A percentile compares a stretch with the other conserved stretches of the same genome.
These are phyloP conservation scores for Bujurquina vittata DNA, from an alignment of 2,113 vertebrate genomes.

Conservation along the genomic window DNA sequence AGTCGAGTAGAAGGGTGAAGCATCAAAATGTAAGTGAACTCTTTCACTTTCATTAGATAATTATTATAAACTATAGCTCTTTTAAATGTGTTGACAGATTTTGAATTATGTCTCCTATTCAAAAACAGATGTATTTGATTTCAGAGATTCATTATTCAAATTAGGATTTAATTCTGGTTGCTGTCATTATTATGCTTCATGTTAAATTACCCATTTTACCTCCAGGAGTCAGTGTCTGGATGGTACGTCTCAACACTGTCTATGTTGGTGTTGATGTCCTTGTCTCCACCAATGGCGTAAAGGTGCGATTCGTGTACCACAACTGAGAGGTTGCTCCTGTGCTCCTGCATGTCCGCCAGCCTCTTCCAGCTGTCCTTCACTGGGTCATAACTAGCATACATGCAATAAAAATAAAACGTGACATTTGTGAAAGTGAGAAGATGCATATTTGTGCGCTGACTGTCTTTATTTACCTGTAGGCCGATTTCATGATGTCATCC, in stretches of 20 bases:
- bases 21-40: too few relatives aligned
- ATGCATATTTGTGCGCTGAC: not conserved
- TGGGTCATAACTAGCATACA: conserved; percentile 70
- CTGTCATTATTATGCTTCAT: not conserved
- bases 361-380: conserved; percentile 68
- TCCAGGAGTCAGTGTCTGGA: conserved; percentile 74
- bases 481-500: conserved; percentile 84
- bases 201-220: conserved; percentile 53
- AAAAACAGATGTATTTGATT: not conserved
- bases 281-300: conserved; percentile 81
- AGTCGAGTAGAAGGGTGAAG: not conserved
- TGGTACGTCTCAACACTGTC: conserved; percentile 80
- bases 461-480: conserved; percentile 82
- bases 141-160: not conserved
- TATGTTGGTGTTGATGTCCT: conserved; percentile 74
- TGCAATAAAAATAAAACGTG: not conserved
- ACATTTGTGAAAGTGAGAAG: not conserved
- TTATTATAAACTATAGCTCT: not conserved
- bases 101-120: not conserved
- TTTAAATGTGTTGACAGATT: not conserved
- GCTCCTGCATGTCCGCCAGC: conserved; percentile 77
- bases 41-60: not conserved
- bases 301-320: conserved; percentile 55
- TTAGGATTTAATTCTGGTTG: not conserved
- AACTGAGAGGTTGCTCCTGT: conserved; percentile 77